Conservation (phyloP, 2,113 vertebrate genomes). For the Gila orcuttii region DNA sequence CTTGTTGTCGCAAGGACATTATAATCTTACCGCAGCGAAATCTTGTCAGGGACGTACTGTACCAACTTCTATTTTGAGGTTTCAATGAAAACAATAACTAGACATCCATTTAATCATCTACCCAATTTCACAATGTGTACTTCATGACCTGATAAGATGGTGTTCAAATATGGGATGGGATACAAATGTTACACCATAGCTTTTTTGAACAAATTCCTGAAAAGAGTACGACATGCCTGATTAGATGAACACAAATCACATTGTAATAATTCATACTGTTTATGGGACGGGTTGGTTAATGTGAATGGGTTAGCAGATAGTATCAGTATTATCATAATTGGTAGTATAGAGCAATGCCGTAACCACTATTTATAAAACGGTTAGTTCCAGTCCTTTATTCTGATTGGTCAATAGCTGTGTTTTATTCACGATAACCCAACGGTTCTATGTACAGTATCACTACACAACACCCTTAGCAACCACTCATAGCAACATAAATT, state of each 20-base stretch:
- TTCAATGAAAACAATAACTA: slow-evolving; percentile 41
- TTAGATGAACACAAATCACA: background rate
- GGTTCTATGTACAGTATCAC: no score
- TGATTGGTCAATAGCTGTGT: no score
- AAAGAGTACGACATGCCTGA: background rate
- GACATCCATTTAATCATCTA: slow-evolving; percentile 19
- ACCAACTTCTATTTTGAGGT: slow-evolving; percentile 29
- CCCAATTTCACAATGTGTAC: slow-evolving; percentile 1
- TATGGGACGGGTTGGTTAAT: background rate
- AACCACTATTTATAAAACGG: no score
- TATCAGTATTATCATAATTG: background rate
- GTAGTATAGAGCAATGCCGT: background rate
- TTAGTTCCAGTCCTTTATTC: no score
- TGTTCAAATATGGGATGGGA: no score
- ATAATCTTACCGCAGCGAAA: background rate
- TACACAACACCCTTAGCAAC: no score
- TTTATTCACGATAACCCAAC: no score
- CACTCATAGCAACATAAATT: no score
- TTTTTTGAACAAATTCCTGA: background rate
- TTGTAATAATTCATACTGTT: background rate
- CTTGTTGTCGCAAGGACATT: slow-evolving; percentile 51
- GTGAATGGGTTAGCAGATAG: background rate
- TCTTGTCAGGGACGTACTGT: slow-evolving; percentile 31
- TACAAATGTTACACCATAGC: background rate
- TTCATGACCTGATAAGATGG: background rate